Conservation (phyloP, 1,140 invertebrate genomes). For the Drosophila subobscura region DNA sequence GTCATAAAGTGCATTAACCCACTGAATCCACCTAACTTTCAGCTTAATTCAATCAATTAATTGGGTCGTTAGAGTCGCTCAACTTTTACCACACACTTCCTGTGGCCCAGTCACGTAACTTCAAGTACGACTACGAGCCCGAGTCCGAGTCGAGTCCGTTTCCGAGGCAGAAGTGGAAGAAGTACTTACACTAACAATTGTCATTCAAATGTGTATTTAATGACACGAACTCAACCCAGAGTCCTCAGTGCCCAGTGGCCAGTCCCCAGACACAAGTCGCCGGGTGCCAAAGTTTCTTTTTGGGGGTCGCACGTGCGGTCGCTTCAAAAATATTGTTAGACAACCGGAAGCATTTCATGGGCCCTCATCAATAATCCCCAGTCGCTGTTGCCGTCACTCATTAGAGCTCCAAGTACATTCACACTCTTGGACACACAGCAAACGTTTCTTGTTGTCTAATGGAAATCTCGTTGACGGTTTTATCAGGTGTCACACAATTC, state of each 20-base stretch:
- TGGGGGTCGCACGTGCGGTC: slow-evolving; percentile 61
- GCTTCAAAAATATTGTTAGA: slow-evolving; percentile 33
- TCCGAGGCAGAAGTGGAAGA: slow-evolving; percentile 3
- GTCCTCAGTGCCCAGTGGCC: not conserved
- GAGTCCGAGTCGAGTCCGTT: slow-evolving; percentile 9
- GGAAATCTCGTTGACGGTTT: slow-evolving; percentile 25
- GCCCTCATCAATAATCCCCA: slow-evolving; percentile 21
- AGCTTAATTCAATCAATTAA: slow-evolving; percentile 73
- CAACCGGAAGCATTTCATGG: slow-evolving; percentile 47
- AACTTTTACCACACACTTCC: slow-evolving; percentile 63
- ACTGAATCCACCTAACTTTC: not conserved
- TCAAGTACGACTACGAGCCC: not conserved
- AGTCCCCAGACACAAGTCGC: too few species aligned
- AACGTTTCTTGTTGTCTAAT: slow-evolving; percentile 34
- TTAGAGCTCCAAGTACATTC: slow-evolving; percentile 26
- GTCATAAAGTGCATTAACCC: slow-evolving; percentile 63
- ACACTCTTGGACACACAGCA: not conserved
- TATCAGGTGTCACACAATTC: slow-evolving; percentile 30
- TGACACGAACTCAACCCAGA: slow-evolving; percentile 36
- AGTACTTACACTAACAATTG: slow-evolving; percentile 42
- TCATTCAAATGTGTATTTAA: slow-evolving; percentile 68
- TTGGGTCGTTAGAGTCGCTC: slow-evolving; percentile 60
- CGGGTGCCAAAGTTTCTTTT: slow-evolving; percentile 44
- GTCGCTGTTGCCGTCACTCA: slow-evolving; percentile 31
- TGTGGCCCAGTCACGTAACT: slow-evolving; percentile 26